Evolutionary conservation across 2,113 vertebrate species (phyloP).

Genomic region (Lampris incognitus): DNA sequence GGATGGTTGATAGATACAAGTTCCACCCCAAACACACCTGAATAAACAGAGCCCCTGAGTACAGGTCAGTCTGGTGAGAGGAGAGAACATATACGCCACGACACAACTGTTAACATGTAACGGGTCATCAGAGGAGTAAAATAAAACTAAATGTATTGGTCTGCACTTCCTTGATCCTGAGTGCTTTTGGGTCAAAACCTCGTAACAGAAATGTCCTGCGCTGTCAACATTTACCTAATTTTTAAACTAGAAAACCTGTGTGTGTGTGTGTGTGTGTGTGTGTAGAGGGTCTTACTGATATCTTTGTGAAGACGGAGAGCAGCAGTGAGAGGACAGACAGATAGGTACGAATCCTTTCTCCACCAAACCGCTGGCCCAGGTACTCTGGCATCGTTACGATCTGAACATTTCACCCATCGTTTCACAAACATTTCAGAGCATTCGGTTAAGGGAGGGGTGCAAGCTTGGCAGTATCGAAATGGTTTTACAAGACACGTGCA

Average conservation of each 20-base stretch:
- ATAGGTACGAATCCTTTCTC: conserved; percentile 88
- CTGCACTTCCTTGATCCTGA: too few relatives aligned
- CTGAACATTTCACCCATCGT: conserved; percentile 65
- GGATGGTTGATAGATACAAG: conserved; percentile 88
- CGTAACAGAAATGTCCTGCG: too few relatives aligned
- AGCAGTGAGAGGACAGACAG: conserved; percentile 88
- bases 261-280: neutral
- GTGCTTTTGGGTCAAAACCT: neutral
- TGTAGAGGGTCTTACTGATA: conserved; percentile 85
- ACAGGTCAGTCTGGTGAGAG: conserved; percentile 87
- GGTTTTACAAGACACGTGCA: neutral
- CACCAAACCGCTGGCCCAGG: conserved; percentile 90
- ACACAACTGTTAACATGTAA: conserved; percentile 4
- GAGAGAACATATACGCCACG: neutral
- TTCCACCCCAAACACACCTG: conserved; percentile 95
- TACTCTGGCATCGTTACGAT: conserved; percentile 94
- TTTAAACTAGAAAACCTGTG: neutral
- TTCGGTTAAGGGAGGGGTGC: neutral
- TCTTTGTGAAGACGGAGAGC: conserved; percentile 94
- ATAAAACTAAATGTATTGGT: too few relatives aligned
- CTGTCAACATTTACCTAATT: too few relatives aligned
- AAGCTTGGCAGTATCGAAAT: neutral
- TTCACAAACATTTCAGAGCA: conserved; percentile 28
- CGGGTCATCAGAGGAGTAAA: too few relatives aligned
- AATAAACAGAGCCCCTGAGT: conserved; percentile 89